Base-by-base conservation (phyloP, 2,888 invertebrate genomes). In the Drepanosiphum platanoidis region DNA sequence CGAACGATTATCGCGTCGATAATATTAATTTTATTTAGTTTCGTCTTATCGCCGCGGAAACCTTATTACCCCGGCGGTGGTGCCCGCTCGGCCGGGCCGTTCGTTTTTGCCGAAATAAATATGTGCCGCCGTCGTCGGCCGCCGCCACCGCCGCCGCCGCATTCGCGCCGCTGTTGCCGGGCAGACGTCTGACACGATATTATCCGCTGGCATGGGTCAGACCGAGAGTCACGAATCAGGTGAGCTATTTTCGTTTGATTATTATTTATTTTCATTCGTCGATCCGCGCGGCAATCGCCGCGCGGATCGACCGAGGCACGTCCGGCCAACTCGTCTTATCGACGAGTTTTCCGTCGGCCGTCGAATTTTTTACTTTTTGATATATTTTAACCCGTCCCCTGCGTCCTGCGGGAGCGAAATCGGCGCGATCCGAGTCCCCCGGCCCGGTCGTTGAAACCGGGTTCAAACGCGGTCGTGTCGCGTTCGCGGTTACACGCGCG, bases 191-290 rank as follows among this genome's bases (percentile, higher is more conserved):
- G 58, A 13, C 58, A 18, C 13, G 13, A 22, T 18, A 18, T 22
- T 4, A 3, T 22, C 22, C 77, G 18, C 2, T 7, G 3, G 1
- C 30, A 83, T 83, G 83, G 83, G 83, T 30, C 83, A 83, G 13
- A 64, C 75, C 36, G 83, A 75, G 15, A 83, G 83, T 4, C 58
- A 36, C 75, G 30, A 15, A 66, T 36, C 75, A 68, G 83, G 83
- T 83, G 27, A 75, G 68, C 9, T 46, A 11, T 46, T 46, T 15
- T 46, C 46, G 46, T 2, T n/a, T 46, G 46, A 3, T 46, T 52
- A 46, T 46, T 46, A 18, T 52, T 52, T 22, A 18, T 52, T 18
- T 0, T 52, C 18, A 3, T 52, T 3, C 18, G 22, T 22, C 18
- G 52, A 18, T 18, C 7, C 52, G 18, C 0, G 52, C 52, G 22